These are phyloP conservation scores for Mormyrops attenuatus DNA, from an alignment of 2,797 vertebrate species.

Conservation along the genomic window DNA sequence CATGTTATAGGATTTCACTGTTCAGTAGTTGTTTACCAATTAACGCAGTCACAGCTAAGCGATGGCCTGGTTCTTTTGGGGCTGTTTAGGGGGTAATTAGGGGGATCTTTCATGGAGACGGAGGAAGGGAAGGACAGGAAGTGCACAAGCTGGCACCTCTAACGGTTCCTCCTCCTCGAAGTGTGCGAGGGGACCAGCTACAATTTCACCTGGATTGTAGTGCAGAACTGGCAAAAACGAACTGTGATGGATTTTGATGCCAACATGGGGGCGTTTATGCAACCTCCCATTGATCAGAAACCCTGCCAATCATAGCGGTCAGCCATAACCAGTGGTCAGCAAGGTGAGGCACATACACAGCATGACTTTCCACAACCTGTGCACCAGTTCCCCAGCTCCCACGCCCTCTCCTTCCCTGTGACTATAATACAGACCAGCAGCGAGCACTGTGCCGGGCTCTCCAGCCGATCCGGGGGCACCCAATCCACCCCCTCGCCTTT, in stretches of 20 bases:
- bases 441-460: slow-evolving; percentile 59
- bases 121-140: slow-evolving; percentile 33
- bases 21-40: background rate
- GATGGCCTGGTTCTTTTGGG: slow-evolving; percentile 33
- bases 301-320: background rate
- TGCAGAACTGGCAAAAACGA: background rate
- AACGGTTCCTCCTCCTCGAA: background rate
- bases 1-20: background rate
- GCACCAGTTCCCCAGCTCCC: background rate
- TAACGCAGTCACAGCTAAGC: background rate
- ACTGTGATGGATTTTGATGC: background rate
- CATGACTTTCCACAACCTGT: background rate
- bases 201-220: background rate
- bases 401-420: slow-evolving; percentile 18
- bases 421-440: slow-evolving; percentile 59
- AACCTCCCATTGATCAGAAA: background rate
- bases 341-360: background rate
- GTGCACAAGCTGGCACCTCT: background rate
- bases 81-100: slow-evolving; percentile 66
- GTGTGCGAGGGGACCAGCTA: background rate
- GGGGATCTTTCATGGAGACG: slow-evolving; percentile 55
- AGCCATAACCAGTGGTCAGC: background rate
- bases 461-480: slow-evolving; percentile 55
- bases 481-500: slow-evolving; percentile 31
- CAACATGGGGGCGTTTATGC: background rate